phyloP scores from a whole-genome alignment of 92 coral and sea anemone genomes.

The Montipora capitata region DNA sequence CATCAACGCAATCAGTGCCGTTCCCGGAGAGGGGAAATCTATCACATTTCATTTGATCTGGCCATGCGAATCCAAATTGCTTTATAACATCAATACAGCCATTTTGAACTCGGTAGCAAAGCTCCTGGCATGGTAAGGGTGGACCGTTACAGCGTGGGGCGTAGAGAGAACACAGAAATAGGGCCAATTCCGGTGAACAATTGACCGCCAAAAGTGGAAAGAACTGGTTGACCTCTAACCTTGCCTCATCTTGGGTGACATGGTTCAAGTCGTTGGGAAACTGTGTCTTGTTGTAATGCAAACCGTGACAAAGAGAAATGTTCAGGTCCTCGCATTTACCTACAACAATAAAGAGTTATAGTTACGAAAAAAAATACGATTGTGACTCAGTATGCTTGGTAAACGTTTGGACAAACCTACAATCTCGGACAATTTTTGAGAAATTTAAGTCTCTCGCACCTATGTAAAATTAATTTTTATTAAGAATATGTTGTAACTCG shows the following conservation, averaged over 20 bases:
- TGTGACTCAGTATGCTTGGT: no score
- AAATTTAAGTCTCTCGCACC: no score
- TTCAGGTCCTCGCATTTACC: conserved; percentile 25
- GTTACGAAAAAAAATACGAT: no score
- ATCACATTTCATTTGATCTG: conserved; percentile 9
- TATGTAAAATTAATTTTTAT: no score
- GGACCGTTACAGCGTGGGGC: conserved; percentile 47
- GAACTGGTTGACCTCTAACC: conserved; percentile 35
- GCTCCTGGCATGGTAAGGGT: conserved; percentile 54
- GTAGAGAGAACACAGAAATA: conserved; percentile 58
- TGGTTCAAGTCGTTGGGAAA: conserved; percentile 66
- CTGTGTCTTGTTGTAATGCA: conserved; percentile 51
- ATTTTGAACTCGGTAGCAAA: conserved; percentile 34
- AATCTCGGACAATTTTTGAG: no score
- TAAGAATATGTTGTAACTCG: no score
- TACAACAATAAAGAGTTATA: neutral
- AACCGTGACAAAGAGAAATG: conserved; percentile 31
- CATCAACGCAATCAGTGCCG: neutral
- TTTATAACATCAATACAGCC: conserved; percentile 21
- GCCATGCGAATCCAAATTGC: conserved; percentile 54
- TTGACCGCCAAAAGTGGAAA: conserved; percentile 34
- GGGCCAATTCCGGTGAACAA: conserved; percentile 39
- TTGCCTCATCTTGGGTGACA: conserved; percentile 37
- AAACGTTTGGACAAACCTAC: no score
- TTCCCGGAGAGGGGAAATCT: neutral